Evolutionary conservation across 2,113 vertebrate species (phyloP), one percentile per base, ranked within the genome.

Genomic region (Pardalotus punctatus): DNA sequence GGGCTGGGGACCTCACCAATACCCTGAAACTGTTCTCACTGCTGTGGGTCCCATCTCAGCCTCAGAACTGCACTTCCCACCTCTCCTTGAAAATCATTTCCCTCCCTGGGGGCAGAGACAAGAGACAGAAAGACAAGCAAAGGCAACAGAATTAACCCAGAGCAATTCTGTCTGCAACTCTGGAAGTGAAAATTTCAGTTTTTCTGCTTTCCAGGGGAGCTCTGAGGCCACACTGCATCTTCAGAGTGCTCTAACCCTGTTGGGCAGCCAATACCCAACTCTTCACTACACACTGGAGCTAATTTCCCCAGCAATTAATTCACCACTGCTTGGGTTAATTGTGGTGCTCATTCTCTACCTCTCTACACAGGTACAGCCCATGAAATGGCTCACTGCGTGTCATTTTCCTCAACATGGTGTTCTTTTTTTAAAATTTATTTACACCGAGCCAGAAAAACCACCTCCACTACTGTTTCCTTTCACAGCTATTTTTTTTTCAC

Each of bases 11-110:
- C 27, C 25, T 48, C 8, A 0, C 43, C 35, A 38, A 23, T 4
- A 9, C 31, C 27, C 17, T 38, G 28, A 5, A 4, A 11, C 14
- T 2, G 0, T 28, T 54, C 57, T 18, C 57, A 14, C 13, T 42
- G 22, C 56, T 45, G 33, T 9, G 3, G 27, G 18, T 40, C 38
- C 50, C 47, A 36, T 10, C 18, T 31, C 21, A 25, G 38, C 28
- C 72, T 74, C 54, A 62, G 18, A 54, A 5, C 21, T 61, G 27
- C 48, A 21, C 27, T 81, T 67, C 35, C 51, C 20, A n/a, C 28
- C 18, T 53, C n/a, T 29, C 50, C 61, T 51, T 56, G 36, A 45
- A 78, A 60, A 73, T 9, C 1, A 3, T 22, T 54, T 73, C 29
- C 42, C 56, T 35, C 25, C 23, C 4, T 36, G 17, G 18, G 3